These are phyloP conservation scores for Numenius phaeopus DNA, from an alignment of 2,797 vertebrate species.

Conservation along the genomic window DNA sequence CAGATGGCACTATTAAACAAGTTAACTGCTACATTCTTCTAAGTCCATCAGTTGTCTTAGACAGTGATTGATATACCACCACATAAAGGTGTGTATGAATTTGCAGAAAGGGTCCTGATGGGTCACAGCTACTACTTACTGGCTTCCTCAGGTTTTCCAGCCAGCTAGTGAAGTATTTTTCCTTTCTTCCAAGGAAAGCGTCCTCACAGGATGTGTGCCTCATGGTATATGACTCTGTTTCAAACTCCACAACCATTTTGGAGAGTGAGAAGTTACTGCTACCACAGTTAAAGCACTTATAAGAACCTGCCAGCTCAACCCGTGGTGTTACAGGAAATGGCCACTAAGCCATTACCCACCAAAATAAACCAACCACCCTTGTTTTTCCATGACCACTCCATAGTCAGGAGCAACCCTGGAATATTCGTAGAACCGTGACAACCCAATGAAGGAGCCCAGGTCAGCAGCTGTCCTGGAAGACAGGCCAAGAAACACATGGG, in stretches of 20 bases:
- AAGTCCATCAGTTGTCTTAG: not conserved
- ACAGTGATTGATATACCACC: rapidly evolving
- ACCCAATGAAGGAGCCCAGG: not conserved
- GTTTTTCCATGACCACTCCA: not conserved
- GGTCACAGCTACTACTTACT: not conserved
- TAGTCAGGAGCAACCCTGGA: not conserved
- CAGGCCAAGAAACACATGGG: not conserved
- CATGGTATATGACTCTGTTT: not conserved
- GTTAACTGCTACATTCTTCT: not conserved
- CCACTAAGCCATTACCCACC: not conserved
- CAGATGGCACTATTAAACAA: not conserved
- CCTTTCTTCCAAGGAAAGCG: not conserved
- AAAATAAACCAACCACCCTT: not conserved
- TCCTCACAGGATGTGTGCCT: not conserved
- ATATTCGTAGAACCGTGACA: not conserved
- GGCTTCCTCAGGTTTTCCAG: not conserved
- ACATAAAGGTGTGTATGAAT: rapidly evolving
- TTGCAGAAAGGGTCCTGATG: not conserved
- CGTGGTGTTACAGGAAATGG: not conserved
- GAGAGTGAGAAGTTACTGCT: not conserved
- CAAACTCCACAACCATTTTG: not conserved
- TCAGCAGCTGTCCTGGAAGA: not conserved
- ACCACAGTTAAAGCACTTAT: not conserved
- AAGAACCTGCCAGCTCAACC: not conserved
- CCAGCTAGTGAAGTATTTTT: not conserved